A percentile compares a stretch with the other conserved stretches of the same genome.
phyloP scores from a whole-genome alignment of 2,888 invertebrate genomes.

The Lysandra coridon region DNA sequence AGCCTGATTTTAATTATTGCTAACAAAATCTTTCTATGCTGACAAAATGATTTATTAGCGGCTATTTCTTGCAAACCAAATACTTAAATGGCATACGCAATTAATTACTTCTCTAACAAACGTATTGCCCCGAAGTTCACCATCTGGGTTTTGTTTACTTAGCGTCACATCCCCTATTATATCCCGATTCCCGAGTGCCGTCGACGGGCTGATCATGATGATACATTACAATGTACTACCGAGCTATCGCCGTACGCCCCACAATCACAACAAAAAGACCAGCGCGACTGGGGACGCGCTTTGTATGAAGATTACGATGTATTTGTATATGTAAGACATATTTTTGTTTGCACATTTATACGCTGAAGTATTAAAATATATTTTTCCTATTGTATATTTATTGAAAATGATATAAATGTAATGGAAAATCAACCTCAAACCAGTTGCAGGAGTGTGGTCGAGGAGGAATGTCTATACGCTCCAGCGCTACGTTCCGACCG shows the following conservation, averaged over 20 bases:
- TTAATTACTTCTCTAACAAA: no score
- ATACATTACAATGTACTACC: not conserved
- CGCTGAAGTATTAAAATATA: not conserved
- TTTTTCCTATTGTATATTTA: not conserved
- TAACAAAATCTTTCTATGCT: no score
- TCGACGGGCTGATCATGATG: constrained; percentile 7
- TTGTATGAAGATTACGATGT: not conserved
- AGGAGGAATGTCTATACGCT: not conserved
- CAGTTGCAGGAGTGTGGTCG: not conserved
- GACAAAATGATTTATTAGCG: no score
- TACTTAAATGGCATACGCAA: no score
- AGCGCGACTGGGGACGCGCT: not conserved
- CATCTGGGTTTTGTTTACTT: constrained; percentile 1
- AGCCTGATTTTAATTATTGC: no score
- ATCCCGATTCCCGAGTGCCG: not conserved
- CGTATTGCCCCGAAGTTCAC: not conserved
- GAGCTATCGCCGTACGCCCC: not conserved
- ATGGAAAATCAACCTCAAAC: not conserved
- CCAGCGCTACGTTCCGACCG: not conserved
- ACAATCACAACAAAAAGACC: not conserved
- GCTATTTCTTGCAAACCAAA: no score
- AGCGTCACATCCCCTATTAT: not conserved
- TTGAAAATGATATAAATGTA: not conserved
- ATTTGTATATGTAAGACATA: not conserved
- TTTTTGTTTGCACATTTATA: not conserved